Conservation (phyloP, 2,797 vertebrate species). For the Oreochromis grahami region DNA sequence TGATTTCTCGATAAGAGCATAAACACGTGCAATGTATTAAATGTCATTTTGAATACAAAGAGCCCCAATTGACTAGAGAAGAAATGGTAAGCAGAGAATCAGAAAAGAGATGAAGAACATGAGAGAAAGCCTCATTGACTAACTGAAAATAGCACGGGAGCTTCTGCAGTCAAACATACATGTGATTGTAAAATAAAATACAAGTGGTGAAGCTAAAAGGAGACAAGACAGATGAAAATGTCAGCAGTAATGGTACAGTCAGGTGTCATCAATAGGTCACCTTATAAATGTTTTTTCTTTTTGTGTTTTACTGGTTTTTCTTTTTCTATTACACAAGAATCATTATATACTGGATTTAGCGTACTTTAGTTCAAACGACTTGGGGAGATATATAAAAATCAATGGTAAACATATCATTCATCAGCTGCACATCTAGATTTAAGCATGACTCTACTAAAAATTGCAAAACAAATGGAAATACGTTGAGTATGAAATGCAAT, state of each 20-base stretch:
- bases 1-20: neutral
- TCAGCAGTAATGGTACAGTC: neutral
- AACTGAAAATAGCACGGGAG: neutral
- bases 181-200: neutral
- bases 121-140: neutral
- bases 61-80: neutral
- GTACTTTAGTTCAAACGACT: neutral
- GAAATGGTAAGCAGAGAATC: neutral
- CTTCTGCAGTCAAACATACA: neutral
- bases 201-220: neutral
- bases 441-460: neutral
- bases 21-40: neutral
- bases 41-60: neutral
- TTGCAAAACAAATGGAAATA: neutral
- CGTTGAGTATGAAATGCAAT: neutral
- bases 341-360: neutral
- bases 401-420: neutral
- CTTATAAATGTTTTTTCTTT: neutral
- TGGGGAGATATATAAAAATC: neutral
- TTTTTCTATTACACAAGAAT: neutral
- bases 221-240: neutral
- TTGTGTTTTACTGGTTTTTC: neutral
- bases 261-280: neutral
- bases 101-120: neutral
- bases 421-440: neutral